phyloP scores from a whole-genome alignment of 2,888 invertebrate species.

The Melanargia galathea region DNA sequence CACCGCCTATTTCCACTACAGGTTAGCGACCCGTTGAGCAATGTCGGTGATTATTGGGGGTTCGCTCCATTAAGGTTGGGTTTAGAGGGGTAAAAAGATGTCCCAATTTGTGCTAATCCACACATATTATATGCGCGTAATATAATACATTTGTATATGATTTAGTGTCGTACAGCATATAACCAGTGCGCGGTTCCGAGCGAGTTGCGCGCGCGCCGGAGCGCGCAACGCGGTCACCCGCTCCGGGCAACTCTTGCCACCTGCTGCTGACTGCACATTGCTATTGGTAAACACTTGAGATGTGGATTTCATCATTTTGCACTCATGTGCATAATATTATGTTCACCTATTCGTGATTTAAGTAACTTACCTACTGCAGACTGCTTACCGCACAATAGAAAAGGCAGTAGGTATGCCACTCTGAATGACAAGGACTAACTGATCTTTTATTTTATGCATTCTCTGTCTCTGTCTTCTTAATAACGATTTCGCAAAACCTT shows the following conservation, averaged over 20 bases:
- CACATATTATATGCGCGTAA: not conserved
- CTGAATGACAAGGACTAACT: too few relatives aligned
- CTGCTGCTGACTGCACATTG: not conserved
- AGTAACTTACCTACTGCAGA: not conserved
- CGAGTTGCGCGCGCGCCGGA: conserved; percentile 41
- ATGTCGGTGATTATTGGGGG: too few relatives aligned
- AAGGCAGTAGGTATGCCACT: too few relatives aligned
- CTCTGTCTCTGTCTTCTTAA: not conserved
- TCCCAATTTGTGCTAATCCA: not conserved
- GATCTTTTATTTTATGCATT: too few relatives aligned
- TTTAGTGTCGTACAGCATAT: conserved; percentile 13
- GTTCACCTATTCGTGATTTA: not conserved
- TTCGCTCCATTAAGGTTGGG: too few relatives aligned
- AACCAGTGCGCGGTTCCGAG: conserved; percentile 44
- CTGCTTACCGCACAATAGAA: too few relatives aligned
- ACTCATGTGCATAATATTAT: conserved; percentile 3
- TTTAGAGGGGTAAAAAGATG: too few relatives aligned
- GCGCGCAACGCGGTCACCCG: conserved; percentile 41
- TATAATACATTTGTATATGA: not conserved
- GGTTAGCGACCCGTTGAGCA: too few relatives aligned
- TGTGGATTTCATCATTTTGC: conserved; percentile 3
- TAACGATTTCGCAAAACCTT: too few relatives aligned
- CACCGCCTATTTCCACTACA: too few relatives aligned
- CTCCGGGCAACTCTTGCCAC: conserved; percentile 21
- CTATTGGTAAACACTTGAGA: conserved; percentile 23